These are phyloP conservation scores for Squalus acanthias DNA, from an alignment of 2,797 vertebrate species.

Conservation along the genomic window DNA sequence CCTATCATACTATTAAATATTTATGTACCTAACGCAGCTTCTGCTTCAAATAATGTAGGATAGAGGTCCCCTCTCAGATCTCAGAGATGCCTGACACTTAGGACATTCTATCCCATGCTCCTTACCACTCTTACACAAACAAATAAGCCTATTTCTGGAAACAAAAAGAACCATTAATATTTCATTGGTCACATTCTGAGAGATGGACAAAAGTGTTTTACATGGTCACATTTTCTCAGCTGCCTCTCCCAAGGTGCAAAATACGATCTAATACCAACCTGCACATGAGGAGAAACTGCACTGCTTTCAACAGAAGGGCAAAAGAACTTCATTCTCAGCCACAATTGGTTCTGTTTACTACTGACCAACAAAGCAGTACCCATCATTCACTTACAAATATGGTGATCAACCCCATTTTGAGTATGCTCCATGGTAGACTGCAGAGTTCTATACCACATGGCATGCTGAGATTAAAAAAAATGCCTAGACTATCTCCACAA, in stretches of 20 bases:
- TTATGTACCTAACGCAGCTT: not conserved
- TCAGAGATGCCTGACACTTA: not conserved
- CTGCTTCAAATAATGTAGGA: not conserved
- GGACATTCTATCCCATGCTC: not conserved
- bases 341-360: not conserved
- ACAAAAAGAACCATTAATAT: not conserved
- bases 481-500: not conserved
- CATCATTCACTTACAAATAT: not conserved
- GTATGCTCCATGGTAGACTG: not conserved
- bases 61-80: not conserved
- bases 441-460: not conserved
- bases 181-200: not conserved
- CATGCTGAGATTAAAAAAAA: not conserved
- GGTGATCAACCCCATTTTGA: not conserved
- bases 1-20: not conserved
- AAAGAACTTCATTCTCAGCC: not conserved
- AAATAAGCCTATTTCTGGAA: not conserved
- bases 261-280: too few species aligned
- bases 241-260: not conserved
- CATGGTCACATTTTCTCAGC: not conserved
- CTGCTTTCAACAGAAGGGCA: not conserved
- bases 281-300: not conserved
- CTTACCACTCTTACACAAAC: not conserved
- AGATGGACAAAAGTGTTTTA: not conserved
- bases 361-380: not conserved